Evolutionary conservation across 2,888 invertebrate species (phyloP).

Genomic region (Horisme vitalbata): DNA sequence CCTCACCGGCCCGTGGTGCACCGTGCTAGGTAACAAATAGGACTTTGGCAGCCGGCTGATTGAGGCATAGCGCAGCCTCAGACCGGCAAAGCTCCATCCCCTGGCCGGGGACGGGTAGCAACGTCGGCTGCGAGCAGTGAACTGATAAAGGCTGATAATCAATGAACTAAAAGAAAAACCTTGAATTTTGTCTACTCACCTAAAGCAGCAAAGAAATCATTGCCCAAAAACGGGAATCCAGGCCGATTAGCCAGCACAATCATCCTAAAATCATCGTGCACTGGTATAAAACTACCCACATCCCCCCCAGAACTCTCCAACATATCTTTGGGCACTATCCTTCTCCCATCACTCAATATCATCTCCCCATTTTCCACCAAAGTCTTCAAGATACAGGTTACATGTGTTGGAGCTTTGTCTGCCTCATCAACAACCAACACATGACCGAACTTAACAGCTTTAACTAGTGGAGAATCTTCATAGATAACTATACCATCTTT

Average conservation of each 20-base stretch:
- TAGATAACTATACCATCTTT: constrained; percentile 93
- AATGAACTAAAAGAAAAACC: neutral
- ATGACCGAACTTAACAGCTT: constrained; percentile 94
- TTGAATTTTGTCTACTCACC: constrained; percentile 68
- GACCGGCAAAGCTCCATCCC: too few relatives aligned
- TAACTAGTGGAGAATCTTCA: constrained; percentile 97
- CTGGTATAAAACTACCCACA: constrained; percentile 85
- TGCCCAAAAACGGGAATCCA: constrained; percentile 98
- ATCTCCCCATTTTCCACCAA: constrained; percentile 98
- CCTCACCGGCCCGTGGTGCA: too few relatives aligned
- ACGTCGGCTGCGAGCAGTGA: neutral
- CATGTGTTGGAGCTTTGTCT: constrained; percentile 98
- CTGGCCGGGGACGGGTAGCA: too few relatives aligned
- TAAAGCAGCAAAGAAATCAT: constrained; percentile 95
- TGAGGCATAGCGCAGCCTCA: too few relatives aligned
- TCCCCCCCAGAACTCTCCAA: constrained; percentile 66
- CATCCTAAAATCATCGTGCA: constrained; percentile 96
- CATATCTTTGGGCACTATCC: constrained; percentile 87
- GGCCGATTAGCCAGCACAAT: constrained; percentile 98
- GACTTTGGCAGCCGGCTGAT: too few relatives aligned
- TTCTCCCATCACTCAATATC: constrained; percentile 96
- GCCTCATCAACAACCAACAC: constrained; percentile 98
- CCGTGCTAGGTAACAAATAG: too few relatives aligned
- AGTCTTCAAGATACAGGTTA: constrained; percentile 97
- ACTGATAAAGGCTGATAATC: neutral